Evolutionary conservation across 2,888 invertebrate species (phyloP).

Genomic region (Caenorhabditis sulstoni): DNA sequence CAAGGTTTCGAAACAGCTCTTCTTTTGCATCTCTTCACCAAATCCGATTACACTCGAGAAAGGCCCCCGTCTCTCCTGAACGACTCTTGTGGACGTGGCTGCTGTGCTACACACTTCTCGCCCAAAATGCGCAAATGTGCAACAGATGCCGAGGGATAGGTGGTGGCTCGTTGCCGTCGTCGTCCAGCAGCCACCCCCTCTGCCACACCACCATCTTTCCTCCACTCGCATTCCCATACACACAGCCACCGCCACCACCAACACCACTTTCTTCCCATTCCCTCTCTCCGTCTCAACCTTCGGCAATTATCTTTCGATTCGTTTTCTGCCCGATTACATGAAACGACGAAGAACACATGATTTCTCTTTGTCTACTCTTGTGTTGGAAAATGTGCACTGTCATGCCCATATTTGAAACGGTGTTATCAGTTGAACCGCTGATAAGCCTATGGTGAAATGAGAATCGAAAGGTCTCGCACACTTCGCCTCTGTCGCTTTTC

Average conservation of each 20-base stretch:
- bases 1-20: neutral
- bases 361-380: constrained; percentile 13
- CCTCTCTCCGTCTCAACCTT: neutral
- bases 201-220: neutral
- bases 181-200: constrained; percentile 2
- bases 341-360: constrained; percentile 55
- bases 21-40: neutral
- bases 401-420: neutral
- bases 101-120: constrained; percentile 16
- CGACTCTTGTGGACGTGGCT: neutral
- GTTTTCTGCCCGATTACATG: constrained; percentile 21
- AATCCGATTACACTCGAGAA: constrained; percentile 41
- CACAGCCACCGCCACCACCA: no score
- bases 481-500: constrained; percentile 7
- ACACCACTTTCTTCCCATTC: neutral
- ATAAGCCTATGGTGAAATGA: constrained; percentile 13
- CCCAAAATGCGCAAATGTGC: constrained; percentile 40
- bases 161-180: constrained; percentile 27
- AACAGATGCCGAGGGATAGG: constrained; percentile 46
- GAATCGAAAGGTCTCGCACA: constrained; percentile 9
- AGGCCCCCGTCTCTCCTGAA: neutral
- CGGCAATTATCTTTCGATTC: constrained; percentile 44
- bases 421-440: constrained; percentile 32
- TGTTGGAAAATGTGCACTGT: constrained; percentile 34
- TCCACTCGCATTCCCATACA: neutral